Percentiles rank a stretch among this genome's conserved stretches.
Conservation (phyloP, 2,888 invertebrate species). For the Calameuta filiformis region DNA sequence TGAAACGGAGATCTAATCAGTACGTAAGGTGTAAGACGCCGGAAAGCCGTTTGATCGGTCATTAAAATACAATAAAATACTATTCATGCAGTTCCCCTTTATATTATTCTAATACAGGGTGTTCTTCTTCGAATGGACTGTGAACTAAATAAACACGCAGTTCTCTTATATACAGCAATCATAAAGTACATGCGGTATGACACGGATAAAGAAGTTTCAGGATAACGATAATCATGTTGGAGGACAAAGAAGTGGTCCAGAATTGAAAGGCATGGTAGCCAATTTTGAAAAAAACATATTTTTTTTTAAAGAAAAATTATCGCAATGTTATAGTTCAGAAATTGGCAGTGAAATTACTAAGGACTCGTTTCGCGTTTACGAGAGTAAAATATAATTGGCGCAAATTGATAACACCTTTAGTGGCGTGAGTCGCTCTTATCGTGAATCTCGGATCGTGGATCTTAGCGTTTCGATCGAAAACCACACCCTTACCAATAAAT, state of each 20-base stretch:
- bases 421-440: constrained; percentile 6
- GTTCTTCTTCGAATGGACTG: background rate
- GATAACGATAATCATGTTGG: background rate
- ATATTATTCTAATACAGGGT: background rate
- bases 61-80: background rate
- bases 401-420: constrained; percentile 18
- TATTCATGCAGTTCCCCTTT: background rate
- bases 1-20: constrained; percentile 3
- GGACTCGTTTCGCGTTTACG: background rate
- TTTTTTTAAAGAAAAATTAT: background rate
- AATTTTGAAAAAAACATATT: too few relatives aligned
- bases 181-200: too few relatives aligned
- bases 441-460: background rate
- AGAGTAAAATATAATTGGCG: constrained; percentile 16
- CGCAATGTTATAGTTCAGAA: background rate
- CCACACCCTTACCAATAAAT: constrained; percentile 18
- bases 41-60: constrained; percentile 7
- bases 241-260: background rate
- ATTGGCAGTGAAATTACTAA: constrained; percentile 16
- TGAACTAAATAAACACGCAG: background rate
- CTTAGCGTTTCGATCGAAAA: constrained; percentile 5
- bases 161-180: too few relatives aligned
- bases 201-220: background rate
- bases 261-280: too few relatives aligned
- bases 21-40: constrained; percentile 7